A percentile compares a stretch with the other conserved stretches of the same genome.
phyloP scores from a whole-genome alignment of 2,888 invertebrate genomes.

The Nudaria mundana region DNA sequence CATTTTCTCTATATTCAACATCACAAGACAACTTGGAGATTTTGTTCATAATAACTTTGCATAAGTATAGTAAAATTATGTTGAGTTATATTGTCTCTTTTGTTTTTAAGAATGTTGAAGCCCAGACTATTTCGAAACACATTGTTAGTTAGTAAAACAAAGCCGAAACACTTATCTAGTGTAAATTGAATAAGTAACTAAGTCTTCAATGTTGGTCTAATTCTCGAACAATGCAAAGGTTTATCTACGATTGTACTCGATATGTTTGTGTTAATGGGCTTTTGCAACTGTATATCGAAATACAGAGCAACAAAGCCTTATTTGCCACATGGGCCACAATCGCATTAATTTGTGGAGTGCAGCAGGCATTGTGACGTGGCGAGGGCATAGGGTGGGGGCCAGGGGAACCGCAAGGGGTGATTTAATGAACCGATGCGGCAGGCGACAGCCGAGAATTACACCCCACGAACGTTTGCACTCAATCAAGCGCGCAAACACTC shows the following conservation, averaged over 20 bases:
- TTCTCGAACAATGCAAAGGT: slow-evolving; percentile 13
- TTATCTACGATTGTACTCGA: slow-evolving; percentile 10
- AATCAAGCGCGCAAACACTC: slow-evolving; percentile 78
- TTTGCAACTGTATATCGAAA: slow-evolving; percentile 38
- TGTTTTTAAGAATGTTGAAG: too few species aligned
- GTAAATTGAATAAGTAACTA: not conserved
- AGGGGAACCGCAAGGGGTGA: slow-evolving; percentile 52
- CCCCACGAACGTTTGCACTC: slow-evolving; percentile 77
- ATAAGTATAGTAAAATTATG: too few species aligned
- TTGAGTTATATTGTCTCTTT: too few species aligned
- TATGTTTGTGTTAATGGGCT: slow-evolving; percentile 26
- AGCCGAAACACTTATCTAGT: too few species aligned
- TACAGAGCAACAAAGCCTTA: slow-evolving; percentile 39
- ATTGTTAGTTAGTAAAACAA: too few species aligned
- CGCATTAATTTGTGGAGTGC: slow-evolving; percentile 76
- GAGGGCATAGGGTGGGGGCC: slow-evolving; percentile 26
- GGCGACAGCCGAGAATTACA: slow-evolving; percentile 76
- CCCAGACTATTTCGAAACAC: too few species aligned
- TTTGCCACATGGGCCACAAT: slow-evolving; percentile 61
- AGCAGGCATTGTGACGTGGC: slow-evolving; percentile 53
- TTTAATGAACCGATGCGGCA: slow-evolving; percentile 77
- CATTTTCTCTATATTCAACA: too few species aligned
- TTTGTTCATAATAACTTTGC: too few species aligned
- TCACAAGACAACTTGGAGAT: too few species aligned
- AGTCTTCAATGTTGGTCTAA: slow-evolving; percentile 15